These are phyloP conservation scores for Erinaceus europaeus DNA, from an alignment of 2,113 vertebrate species.

Conservation along the genomic window DNA sequence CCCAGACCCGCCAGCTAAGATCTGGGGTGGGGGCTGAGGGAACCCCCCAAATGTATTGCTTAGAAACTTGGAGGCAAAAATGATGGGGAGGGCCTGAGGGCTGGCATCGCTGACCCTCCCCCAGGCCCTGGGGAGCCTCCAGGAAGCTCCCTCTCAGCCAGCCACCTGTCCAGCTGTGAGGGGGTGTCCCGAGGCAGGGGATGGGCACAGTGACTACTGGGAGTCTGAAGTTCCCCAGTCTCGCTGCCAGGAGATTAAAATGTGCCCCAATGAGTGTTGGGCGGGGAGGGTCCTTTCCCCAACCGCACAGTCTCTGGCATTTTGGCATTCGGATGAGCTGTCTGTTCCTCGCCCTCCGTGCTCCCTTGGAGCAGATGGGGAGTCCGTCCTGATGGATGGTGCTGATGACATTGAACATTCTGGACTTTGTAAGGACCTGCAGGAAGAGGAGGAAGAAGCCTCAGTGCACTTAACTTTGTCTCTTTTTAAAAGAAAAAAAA, in stretches of 20 bases:
- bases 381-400: constrained; percentile 76
- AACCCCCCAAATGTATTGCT: constrained; percentile 78
- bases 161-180: background rate
- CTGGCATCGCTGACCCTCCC: constrained; percentile 70
- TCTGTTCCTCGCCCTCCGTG: background rate
- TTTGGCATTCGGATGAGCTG: constrained; percentile 31
- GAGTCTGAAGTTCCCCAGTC: constrained; percentile 35
- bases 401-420: constrained; percentile 76
- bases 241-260: constrained; percentile 37
- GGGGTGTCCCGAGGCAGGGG: constrained; percentile 28
- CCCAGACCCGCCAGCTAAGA: constrained; percentile 76
- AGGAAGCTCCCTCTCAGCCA: constrained; percentile 27
- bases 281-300: constrained; percentile 54
- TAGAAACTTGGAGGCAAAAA: constrained; percentile 77
- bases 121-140: constrained; percentile 34
- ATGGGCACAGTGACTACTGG: constrained; percentile 60
- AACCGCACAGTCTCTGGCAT: constrained; percentile 57
- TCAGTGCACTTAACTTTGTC: background rate
- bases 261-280: background rate
- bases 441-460: background rate
- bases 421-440: constrained; percentile 58
- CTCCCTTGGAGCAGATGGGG: constrained; percentile 47
- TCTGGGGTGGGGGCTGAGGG: constrained; percentile 69
- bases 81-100: constrained; percentile 58
- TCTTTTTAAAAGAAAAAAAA: no score